Conservation (phyloP, 2,888 invertebrate genomes). For the Agrochola lota region DNA sequence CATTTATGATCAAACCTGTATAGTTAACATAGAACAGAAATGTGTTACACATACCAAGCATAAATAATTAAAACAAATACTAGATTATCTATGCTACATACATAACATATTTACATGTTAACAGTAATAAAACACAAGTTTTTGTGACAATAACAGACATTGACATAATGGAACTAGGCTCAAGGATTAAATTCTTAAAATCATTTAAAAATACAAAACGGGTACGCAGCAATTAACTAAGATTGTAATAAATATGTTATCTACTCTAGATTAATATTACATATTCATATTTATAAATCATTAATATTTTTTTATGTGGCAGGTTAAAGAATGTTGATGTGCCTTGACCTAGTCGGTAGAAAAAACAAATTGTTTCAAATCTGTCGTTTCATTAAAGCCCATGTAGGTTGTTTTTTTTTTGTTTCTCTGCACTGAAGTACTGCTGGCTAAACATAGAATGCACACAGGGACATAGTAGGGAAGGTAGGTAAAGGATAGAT, state of each 20-base stretch:
- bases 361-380: conserved; percentile 7
- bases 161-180: too few relatives aligned
- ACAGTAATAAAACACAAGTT: conserved; percentile 21
- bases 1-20: neutral
- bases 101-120: conserved; percentile 31
- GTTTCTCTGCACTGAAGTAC: too few relatives aligned
- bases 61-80: conserved; percentile 7
- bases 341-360: conserved; percentile 33
- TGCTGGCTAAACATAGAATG: neutral
- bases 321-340: conserved; percentile 23
- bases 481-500: too few relatives aligned
- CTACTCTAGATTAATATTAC: conserved; percentile 40
- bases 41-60: neutral
- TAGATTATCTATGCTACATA: conserved; percentile 5
- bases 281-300: conserved; percentile 46
- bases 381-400: too few relatives aligned
- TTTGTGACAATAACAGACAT: conserved; percentile 22
- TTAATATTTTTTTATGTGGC: conserved; percentile 40
- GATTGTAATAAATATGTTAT: conserved; percentile 37
- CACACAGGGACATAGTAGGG: too few relatives aligned
- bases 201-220: conserved; percentile 44
- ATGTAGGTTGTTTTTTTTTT: too few relatives aligned
- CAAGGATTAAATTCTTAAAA: conserved; percentile 46
- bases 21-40: neutral
- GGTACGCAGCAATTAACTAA: conserved; percentile 41